These are phyloP conservation scores for Promerops cafer DNA, from an alignment of 2,113 vertebrate species.

Conservation along the genomic window DNA sequence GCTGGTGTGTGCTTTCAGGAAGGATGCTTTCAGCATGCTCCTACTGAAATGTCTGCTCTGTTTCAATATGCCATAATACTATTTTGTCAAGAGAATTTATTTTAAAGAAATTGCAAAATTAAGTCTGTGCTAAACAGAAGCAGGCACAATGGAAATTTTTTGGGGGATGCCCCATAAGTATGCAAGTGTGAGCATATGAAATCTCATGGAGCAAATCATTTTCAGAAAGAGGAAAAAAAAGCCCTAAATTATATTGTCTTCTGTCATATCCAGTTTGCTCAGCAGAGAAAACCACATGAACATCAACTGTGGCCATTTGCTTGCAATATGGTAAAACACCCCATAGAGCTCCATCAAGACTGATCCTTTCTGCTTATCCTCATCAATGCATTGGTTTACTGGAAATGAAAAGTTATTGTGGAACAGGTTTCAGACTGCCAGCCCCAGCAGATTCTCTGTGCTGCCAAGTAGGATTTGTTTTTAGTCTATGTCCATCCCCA, in stretches of 20 bases:
- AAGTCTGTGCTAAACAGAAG: constrained; percentile 13
- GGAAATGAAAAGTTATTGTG: not conserved
- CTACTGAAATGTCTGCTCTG: constrained; percentile 53
- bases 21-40: not conserved
- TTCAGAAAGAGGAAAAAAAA: not conserved
- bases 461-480: not conserved
- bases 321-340: constrained; percentile 8
- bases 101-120: constrained; percentile 27
- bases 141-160: not conserved
- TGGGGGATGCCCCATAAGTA: not conserved
- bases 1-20: constrained; percentile 23
- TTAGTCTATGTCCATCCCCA: not conserved
- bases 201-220: constrained; percentile 5
- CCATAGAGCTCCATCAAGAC: constrained; percentile 21
- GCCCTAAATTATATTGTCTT: not conserved
- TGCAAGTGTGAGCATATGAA: not conserved
- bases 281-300: constrained; percentile 24
- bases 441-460: not conserved
- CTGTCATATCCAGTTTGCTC: constrained; percentile 15
- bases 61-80: constrained; percentile 26
- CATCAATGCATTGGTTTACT: constrained; percentile 38
- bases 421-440: constrained; percentile 19
- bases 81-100: constrained; percentile 37
- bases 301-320: not conserved
- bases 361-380: constrained; percentile 46